Base-by-base conservation (phyloP, 1,140 invertebrate species). In the Pteromalus puparum region DNA sequence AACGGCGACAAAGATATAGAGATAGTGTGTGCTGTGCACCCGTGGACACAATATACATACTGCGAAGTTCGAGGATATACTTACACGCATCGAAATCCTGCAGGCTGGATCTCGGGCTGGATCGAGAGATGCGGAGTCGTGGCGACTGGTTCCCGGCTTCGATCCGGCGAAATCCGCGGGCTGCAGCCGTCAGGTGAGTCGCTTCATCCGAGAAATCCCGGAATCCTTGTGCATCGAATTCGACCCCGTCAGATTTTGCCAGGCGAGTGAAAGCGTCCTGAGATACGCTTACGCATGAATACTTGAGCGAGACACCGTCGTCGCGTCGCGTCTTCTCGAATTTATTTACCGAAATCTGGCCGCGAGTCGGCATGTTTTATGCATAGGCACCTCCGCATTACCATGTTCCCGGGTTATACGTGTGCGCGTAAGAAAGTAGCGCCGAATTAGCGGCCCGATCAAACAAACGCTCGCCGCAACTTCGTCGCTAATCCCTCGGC, bases 271-370 rank as follows among this genome's bases (percentile, higher is more conserved):
- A 61, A n/a, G 18, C 5, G 48, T n/a, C 53, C 21, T 21, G 18
- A 61, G 53, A 42, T 42, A 42, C 9, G 38, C 30, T 2, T 68
- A 28, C 28, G 34, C 18, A 74, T 74, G 34, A 74, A 74, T 74
- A 74, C 38, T 73, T 42, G n/a, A 74, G n/a, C 21, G 18, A 74
- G 28, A 28, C 18, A 13, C 30, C 18, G 28, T 34, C 65, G 65
- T 26, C 65, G 28, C 67, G 67, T 26, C 9, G 28, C 67, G 67
- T 26, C 67, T 26, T 18, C 12, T 28, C 67, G 24, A 70, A 70
- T 28, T 70, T 70, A 70, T 70, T 70, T 70, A n/a, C 24, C 67
- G 67, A 70, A 70, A 70, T 70, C 26, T 70, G 12, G 67, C 28
- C 28, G 7, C 67, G 67, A 26, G 2, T 68, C 24, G n/a, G 24